These are phyloP conservation scores for Astropecten irregularis DNA, from an alignment of 53 echinoderm and acorn worm genomes.

Conservation along the genomic window DNA sequence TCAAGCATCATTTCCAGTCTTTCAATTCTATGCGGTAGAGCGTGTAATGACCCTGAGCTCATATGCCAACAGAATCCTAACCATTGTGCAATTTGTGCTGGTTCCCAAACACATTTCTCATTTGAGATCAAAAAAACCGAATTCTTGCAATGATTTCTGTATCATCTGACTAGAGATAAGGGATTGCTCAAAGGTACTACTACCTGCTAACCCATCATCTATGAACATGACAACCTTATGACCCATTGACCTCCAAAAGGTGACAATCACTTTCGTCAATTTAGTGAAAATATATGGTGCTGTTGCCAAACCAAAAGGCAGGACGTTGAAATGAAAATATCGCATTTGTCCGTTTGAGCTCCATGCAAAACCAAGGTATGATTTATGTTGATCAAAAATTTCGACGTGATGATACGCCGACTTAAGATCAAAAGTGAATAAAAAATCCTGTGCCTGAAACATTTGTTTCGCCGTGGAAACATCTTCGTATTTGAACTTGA, in stretches of 20 bases:
- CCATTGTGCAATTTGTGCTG: not conserved
- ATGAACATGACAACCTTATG: conserved; percentile 3
- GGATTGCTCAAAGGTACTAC: not conserved
- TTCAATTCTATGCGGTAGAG: not conserved
- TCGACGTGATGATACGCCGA: conserved; percentile 64
- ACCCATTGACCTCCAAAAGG: conserved; percentile 2
- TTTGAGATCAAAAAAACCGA: not conserved
- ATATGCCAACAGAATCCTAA: not conserved
- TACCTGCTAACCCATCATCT: conserved; percentile 4
- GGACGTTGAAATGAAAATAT: conserved; percentile 7
- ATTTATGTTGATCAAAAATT: conserved; percentile 49
- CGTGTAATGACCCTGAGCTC: not conserved
- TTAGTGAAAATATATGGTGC: conserved; percentile 13
- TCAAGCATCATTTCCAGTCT: not conserved
- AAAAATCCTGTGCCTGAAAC: conserved; percentile 49
- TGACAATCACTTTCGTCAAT: not conserved
- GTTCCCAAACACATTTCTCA: conserved; percentile 2
- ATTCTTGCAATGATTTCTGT: not conserved
- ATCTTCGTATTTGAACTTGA: conserved; percentile 55
- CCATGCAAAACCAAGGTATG: conserved; percentile 55
- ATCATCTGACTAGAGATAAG: not conserved
- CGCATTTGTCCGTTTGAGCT: not conserved
- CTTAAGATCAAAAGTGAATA: conserved; percentile 56
- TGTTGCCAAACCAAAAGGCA: conserved; percentile 14
- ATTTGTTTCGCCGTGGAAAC: conserved; percentile 7